Evolutionary conservation across 1,140 invertebrate species (phyloP), one percentile per base, ranked within the genome.

Genomic region (Drosophila pachea): DNA sequence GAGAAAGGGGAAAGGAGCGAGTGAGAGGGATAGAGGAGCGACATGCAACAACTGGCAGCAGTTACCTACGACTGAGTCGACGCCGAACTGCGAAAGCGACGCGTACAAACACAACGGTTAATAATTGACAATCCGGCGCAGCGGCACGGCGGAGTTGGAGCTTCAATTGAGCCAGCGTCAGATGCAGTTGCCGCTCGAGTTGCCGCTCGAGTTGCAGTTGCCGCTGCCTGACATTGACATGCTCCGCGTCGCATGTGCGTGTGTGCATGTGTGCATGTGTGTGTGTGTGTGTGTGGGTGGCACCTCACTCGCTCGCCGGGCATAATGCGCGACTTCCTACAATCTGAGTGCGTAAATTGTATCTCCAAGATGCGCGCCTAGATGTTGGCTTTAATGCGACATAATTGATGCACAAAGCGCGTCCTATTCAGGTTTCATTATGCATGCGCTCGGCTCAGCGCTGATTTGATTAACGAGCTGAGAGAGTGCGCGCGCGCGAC

Each of bases 351-450:
- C 66, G 60, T 84, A 68, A 84, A 84, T 83, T 83, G 76, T 78
- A 76, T 76, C 68, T 84, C 60, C 79, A 74, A 84, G 69, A 69
- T 71, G 68, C 63, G 42, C 38, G 42, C 63, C 50, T 40, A 78
- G 36, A 38, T 52, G 60, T 65, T 68, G 73, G 60, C 65, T 78
- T 84, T 78, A 86, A 84, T 86, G 81, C 74, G 81, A 66, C 76
- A 86, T 86, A 81, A 86, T 86, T 86, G 81, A 81, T 81, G 82
- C 74, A 86, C 81, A 86, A 86, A 81, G 74, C 47, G 62, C 38
- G 55, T 52, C 40, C 72, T 48, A 74, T 74, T 74, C 73, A 72
- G 49, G 62, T 63, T 68, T 74, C 63, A 74, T 74, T 74, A 71
- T 67, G 68, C 68, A 54, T 60, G 49, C 64, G 40, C 54, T 56